phyloP scores from a whole-genome alignment of 2,797 vertebrate genomes.

The Darevskia mixta region DNA sequence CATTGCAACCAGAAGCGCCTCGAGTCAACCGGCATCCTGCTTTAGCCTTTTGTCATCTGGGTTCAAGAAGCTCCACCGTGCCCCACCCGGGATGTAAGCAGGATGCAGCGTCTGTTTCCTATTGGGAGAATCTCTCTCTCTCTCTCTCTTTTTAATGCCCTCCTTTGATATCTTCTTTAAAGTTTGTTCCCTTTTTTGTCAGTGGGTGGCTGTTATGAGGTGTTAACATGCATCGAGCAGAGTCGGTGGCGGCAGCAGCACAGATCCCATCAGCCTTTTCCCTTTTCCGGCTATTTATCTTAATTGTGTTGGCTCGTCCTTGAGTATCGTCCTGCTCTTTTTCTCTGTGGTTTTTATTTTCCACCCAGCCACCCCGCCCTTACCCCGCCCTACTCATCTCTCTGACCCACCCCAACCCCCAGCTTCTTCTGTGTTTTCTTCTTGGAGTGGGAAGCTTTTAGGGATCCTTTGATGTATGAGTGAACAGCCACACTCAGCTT shows the following conservation, averaged over 20 bases:
- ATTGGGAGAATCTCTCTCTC: slow-evolving; percentile 5
- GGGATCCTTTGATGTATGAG: slow-evolving; percentile 1
- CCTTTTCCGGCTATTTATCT: slow-evolving; percentile 26
- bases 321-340: background rate
- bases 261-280: background rate
- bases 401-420: background rate
- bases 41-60: slow-evolving; percentile 19
- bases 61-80: background rate
- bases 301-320: slow-evolving; percentile 24
- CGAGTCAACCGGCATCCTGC: background rate
- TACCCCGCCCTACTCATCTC: background rate
- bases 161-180: slow-evolving; percentile 53
- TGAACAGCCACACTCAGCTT: background rate
- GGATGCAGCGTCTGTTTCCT: slow-evolving; percentile 33
- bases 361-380: background rate
- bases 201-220: slow-evolving; percentile 50
- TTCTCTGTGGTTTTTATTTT: slow-evolving; percentile 20
- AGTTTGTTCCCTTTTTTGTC: slow-evolving; percentile 32
- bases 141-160: background rate
- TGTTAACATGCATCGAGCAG: slow-evolving; percentile 38
- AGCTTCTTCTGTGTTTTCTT: background rate
- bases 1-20: slow-evolving; percentile 2
- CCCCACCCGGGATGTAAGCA: background rate
- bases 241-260: background rate
- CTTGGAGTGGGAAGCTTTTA: background rate